Evolutionary conservation across 2,113 vertebrate genomes (phyloP).

Genomic region (Abramis brama): DNA sequence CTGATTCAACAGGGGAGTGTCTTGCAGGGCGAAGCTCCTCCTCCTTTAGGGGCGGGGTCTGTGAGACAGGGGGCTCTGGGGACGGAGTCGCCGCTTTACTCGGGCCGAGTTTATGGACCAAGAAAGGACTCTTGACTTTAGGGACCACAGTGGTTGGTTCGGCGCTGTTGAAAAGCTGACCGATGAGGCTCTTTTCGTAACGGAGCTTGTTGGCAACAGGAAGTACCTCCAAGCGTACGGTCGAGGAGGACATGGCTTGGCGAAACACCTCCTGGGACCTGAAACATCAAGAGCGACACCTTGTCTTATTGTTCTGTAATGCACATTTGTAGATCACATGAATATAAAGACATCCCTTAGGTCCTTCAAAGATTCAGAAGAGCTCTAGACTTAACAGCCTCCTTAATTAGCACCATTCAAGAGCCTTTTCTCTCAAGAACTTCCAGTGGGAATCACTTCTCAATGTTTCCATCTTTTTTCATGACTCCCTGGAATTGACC

Average conservation of each 20-base stretch:
- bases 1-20: background rate
- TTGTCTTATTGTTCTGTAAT: slow-evolving; percentile 7
- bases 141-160: slow-evolving; percentile 66
- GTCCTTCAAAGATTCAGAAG: background rate
- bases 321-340: background rate
- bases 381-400: background rate
- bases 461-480: background rate
- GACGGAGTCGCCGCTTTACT: slow-evolving; percentile 53
- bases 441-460: slow-evolving; percentile 14
- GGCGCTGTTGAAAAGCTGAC: slow-evolving; percentile 75
- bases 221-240: slow-evolving; percentile 80
- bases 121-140: slow-evolving; percentile 74
- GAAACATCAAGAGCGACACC: background rate
- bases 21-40: slow-evolving; percentile 37
- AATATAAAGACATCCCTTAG: background rate
- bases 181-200: slow-evolving; percentile 90
- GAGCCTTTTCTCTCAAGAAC: background rate
- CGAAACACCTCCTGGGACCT: slow-evolving; percentile 94
- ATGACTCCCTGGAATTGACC: background rate
- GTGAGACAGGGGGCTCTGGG: slow-evolving; percentile 31
- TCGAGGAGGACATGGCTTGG: slow-evolving; percentile 82
- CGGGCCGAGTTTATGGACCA: slow-evolving; percentile 54
- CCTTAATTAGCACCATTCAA: slow-evolving; percentile 18
- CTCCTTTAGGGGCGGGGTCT: background rate
- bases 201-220: slow-evolving; percentile 77